Evolutionary conservation across 2,113 vertebrate genomes (phyloP).

Genomic region (Paralichthys olivaceus): DNA sequence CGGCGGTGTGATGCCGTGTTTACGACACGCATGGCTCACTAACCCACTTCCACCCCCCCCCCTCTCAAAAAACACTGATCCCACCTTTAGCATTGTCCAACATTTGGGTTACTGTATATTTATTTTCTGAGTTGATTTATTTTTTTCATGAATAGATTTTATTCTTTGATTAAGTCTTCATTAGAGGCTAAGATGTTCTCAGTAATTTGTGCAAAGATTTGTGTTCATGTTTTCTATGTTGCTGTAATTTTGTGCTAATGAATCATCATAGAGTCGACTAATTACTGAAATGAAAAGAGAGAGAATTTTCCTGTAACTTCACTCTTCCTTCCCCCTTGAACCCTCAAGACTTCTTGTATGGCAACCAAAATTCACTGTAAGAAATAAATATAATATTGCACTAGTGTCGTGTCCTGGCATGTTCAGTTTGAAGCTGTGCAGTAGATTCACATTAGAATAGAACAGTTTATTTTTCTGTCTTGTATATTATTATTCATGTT

Average conservation of each 20-base stretch:
- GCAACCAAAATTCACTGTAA: conserved; percentile 97
- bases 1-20: conserved; percentile 74
- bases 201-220: conserved; percentile 90
- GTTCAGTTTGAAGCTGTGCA: too few relatives aligned
- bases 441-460: too few relatives aligned
- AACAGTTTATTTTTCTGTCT: too few relatives aligned
- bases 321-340: conserved; percentile 82
- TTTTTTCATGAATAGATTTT: conserved; percentile 67
- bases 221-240: conserved; percentile 94
- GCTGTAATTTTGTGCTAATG: conserved; percentile 97
- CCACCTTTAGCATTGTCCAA: conserved; percentile 63
- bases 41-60: conserved; percentile 68
- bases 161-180: conserved; percentile 79
- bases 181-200: conserved; percentile 86
- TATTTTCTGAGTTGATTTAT: conserved; percentile 34
- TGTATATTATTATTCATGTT: too few relatives aligned
- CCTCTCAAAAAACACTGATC: conserved; percentile 57
- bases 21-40: conserved; percentile 77
- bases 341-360: conserved; percentile 93
- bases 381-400: conserved; percentile 98
- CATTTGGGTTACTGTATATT: conserved; percentile 54
- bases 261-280: conserved; percentile 90
- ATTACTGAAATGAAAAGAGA: conserved; percentile 84
- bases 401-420: conserved; percentile 77
- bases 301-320: conserved; percentile 90